A percentile compares a stretch with the other conserved stretches of the same genome.
Conservation (phyloP, 2,888 invertebrate species). For the Uropetala carovei region DNA sequence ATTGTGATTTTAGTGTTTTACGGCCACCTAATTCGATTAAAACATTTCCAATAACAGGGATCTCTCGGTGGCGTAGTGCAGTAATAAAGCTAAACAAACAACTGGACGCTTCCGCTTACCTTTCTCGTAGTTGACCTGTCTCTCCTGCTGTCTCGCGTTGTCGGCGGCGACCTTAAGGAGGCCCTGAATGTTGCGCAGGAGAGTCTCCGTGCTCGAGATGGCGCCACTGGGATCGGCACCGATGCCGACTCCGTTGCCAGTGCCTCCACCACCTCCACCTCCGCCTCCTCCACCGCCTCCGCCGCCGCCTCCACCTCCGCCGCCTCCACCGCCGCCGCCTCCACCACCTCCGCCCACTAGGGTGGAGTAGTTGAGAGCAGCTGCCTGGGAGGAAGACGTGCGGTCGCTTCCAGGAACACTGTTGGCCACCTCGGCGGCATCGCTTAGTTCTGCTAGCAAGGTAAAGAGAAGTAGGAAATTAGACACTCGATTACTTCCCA, state of each 20-base stretch:
- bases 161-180: conserved; percentile 98
- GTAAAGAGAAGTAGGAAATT: conserved; percentile 66
- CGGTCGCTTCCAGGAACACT: conserved; percentile 79
- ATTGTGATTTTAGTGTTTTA: too few species aligned
- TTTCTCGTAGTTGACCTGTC: conserved; percentile 97
- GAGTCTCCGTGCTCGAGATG: conserved; percentile 92
- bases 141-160: conserved; percentile 96
- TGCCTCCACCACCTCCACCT: conserved; percentile 70
- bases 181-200: conserved; percentile 96
- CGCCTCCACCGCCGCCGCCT: conserved; percentile 81
- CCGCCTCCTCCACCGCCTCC: conserved; percentile 72
- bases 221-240: conserved; percentile 77
- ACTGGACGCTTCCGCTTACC: conserved; percentile 78
- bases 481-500: neutral
- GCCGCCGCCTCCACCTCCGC: conserved; percentile 79
- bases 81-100: too few species aligned
- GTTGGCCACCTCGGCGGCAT: conserved; percentile 81
- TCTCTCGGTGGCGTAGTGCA: too few species aligned
- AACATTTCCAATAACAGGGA: too few species aligned
- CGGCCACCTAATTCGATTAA: too few species aligned
- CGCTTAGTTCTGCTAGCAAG: conserved; percentile 82
- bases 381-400: conserved; percentile 72
- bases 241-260: conserved; percentile 81
- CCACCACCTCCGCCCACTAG: conserved; percentile 71
- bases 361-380: conserved; percentile 88